These are phyloP conservation scores for Lochmaea crataegi DNA, from an alignment of 2,888 invertebrate species.

Conservation along the genomic window DNA sequence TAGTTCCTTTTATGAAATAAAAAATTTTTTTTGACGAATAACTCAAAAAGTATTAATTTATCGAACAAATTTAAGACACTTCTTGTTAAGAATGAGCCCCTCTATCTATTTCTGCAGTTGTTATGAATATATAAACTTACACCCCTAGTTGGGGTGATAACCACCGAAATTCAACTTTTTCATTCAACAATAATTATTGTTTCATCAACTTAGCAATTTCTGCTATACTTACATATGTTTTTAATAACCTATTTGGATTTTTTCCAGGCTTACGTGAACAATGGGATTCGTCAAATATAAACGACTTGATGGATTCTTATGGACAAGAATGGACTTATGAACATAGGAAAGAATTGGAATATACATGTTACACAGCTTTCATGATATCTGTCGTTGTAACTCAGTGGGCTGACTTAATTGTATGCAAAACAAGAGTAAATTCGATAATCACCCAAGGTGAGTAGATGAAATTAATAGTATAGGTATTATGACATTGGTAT, in stretches of 20 bases:
- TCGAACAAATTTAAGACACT: no score
- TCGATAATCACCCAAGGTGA: slow-evolving; percentile 78
- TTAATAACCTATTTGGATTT: neutral
- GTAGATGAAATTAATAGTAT: neutral
- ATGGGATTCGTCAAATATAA: slow-evolving; percentile 79
- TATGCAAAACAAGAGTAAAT: slow-evolving; percentile 83
- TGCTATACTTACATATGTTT: no score
- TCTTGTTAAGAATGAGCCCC: no score
- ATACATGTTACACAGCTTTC: slow-evolving; percentile 85
- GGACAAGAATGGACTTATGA: slow-evolving; percentile 82
- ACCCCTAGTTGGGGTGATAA: no score
- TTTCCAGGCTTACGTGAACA: slow-evolving; percentile 69
- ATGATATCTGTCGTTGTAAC: slow-evolving; percentile 84
- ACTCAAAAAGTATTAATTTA: no score
- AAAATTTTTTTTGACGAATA: no score
- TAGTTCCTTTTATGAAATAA: no score
- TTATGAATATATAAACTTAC: no score
- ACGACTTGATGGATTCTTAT: slow-evolving; percentile 79
- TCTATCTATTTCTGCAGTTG: no score
- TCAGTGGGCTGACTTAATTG: slow-evolving; percentile 83
- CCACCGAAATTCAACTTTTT: no score
- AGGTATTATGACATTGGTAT: neutral
- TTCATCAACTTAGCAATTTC: no score
- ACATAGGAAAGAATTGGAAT: slow-evolving; percentile 79
- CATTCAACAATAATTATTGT: no score